phyloP scores from a whole-genome alignment of 2,797 vertebrate genomes.

The Leuciscus waleckii region DNA sequence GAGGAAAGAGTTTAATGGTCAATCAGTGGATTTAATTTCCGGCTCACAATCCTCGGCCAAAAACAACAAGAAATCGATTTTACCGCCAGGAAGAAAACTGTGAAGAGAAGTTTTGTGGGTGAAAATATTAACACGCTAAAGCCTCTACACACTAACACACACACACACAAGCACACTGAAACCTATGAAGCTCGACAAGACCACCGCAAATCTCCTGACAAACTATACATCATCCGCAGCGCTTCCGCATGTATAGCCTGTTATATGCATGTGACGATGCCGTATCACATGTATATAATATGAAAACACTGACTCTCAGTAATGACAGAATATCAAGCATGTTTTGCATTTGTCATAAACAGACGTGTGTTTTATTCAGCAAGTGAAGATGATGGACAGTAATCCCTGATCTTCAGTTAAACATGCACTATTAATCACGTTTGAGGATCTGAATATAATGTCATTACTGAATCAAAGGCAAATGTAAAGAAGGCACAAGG shows the following conservation, averaged over 20 bases:
- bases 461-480: constrained; percentile 81
- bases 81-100: neutral
- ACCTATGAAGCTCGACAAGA: constrained; percentile 59
- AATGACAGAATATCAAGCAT: constrained; percentile 77
- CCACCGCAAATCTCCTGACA: constrained; percentile 60
- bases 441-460: constrained; percentile 75
- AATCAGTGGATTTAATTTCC: constrained; percentile 42
- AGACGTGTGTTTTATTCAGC: constrained; percentile 47
- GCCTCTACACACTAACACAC: constrained; percentile 36
- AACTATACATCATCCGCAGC: constrained; percentile 67
- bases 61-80: neutral
- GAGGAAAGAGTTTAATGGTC: constrained; percentile 48
- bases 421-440: constrained; percentile 65
- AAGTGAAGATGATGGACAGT: constrained; percentile 67
- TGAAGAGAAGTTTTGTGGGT: neutral
- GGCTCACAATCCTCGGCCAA: constrained; percentile 15
- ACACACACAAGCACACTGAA: constrained; percentile 22
- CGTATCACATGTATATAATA: constrained; percentile 73
- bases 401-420: constrained; percentile 71
- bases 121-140: neutral
- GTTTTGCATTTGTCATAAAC: neutral
- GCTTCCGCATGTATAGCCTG: constrained; percentile 67
- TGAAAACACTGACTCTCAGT: constrained; percentile 70
- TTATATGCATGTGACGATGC: constrained; percentile 73
- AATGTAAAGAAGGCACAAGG: constrained; percentile 81